Conservation (phyloP, 2,888 invertebrate genomes). For the Nomada hirtipes region DNA sequence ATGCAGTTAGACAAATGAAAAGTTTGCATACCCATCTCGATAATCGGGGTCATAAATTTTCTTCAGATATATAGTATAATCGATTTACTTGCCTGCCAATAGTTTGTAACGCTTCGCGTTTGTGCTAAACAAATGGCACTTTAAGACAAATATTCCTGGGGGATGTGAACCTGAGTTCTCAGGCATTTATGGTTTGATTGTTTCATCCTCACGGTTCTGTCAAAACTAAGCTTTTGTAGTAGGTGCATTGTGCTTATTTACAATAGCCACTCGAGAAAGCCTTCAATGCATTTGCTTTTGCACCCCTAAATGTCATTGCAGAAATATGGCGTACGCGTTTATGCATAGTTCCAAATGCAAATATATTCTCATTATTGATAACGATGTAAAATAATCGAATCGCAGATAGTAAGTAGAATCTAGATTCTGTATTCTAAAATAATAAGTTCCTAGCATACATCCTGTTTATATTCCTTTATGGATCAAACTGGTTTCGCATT, state of each 20-base stretch:
- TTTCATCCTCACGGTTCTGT: constrained; percentile 5
- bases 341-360: background rate
- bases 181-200: constrained; percentile 7
- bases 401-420: too few relatives aligned
- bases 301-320: constrained; percentile 6
- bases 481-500: too few relatives aligned
- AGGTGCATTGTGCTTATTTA: background rate
- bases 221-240: background rate
- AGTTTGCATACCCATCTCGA: constrained; percentile 29
- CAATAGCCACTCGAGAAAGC: background rate
- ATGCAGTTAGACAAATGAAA: background rate
- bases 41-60: constrained; percentile 45
- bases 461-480: too few relatives aligned
- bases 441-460: too few relatives aligned
- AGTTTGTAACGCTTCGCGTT: constrained; percentile 1
- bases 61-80: constrained; percentile 27
- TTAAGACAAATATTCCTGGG: too few relatives aligned
- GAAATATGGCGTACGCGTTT: background rate
- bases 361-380: too few relatives aligned
- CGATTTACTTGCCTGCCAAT: constrained; percentile 18
- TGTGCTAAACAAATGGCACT: background rate
- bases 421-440: too few relatives aligned
- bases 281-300: background rate
- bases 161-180: constrained; percentile 3
- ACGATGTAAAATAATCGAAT: too few relatives aligned